These are phyloP conservation scores for Troides helena DNA, from an alignment of 2,888 invertebrate genomes.

Conservation along the genomic window DNA sequence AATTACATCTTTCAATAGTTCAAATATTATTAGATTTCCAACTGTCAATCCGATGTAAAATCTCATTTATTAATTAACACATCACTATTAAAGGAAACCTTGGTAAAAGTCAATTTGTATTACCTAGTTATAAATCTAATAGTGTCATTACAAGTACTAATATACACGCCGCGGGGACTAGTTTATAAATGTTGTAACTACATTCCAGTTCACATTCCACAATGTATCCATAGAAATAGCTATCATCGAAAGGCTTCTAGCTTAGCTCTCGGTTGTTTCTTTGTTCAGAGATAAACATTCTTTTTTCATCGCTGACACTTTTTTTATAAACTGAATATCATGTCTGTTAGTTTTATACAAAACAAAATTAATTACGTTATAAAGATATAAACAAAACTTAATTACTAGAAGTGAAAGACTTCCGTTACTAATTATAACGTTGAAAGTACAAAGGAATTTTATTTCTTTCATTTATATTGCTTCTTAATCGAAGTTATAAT, in stretches of 20 bases:
- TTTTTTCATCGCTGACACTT: slow-evolving; percentile 1
- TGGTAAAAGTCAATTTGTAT: too few species aligned
- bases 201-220: slow-evolving; percentile 20
- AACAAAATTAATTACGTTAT: too few species aligned
- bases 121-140: too few species aligned
- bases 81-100: too few species aligned
- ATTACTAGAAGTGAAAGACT: too few species aligned
- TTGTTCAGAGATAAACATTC: slow-evolving; percentile 5
- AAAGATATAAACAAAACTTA: too few species aligned
- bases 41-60: too few species aligned
- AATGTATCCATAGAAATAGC: slow-evolving; percentile 21
- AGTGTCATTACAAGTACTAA: neutral
- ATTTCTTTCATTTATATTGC: slow-evolving; percentile 44
- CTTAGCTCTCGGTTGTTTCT: slow-evolving; percentile 9
- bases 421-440: neutral
- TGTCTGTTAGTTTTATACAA: too few species aligned
- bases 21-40: too few species aligned
- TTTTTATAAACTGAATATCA: neutral
- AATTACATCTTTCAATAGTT: too few species aligned
- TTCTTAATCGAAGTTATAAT: slow-evolving; percentile 63
- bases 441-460: slow-evolving; percentile 10
- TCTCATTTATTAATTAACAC: too few species aligned
- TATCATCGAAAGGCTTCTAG: slow-evolving; percentile 21
- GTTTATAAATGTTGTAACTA: slow-evolving; percentile 8
- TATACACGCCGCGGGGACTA: neutral